Base-by-base conservation (phyloP, 2,797 vertebrate species). In the Poecilia velifera region DNA sequence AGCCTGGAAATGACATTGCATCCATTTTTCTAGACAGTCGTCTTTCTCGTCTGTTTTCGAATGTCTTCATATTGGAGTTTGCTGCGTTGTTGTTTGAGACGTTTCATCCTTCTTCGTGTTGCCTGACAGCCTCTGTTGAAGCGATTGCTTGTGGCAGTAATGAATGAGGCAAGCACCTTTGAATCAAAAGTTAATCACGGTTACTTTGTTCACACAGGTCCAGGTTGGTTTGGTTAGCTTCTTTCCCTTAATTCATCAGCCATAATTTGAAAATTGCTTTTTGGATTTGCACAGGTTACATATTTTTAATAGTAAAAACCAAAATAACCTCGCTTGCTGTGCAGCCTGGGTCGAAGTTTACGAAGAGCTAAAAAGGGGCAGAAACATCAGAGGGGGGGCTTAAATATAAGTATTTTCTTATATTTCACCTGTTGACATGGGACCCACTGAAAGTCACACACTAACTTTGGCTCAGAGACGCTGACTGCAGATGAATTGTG, bases 401-500 rank as follows among this genome's bases (percentile, higher is more conserved):
- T 34, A 18, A 36, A 20, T 66, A 36, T 36, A 18, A 41, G 22
- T n/a, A 7, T 71, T 71, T 71, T 71, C 12, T 45, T 43, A 28
- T 6, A 68, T 78, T 81, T 77, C 74, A 78, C 81, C 82, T 45
- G 85, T 77, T 82, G 51, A 71, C 84, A 81, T 10, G 49, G 57
- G 85, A 80, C 47, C 79, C 83, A 22, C 81, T 55, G 82, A 71
- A 84, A 85, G 20, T 87, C 79, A 28, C 55, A 79, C 75, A 74
- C 59, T 75, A 85, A 73, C 80, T 4, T 16, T 68, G 74, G 78
- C 76, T 87, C 80, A 89, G 76, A 76, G 46, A 7, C 57, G 76
- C 76, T 75, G 86, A 87, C 86, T 78, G 80, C 36, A 1, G 80
- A 76, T 20, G 81, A 83, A 78, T 80, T 31, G 73, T 84, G 83